Base-by-base conservation (phyloP, 2,888 invertebrate genomes). In the Chaetogeoica ovagalla region DNA sequence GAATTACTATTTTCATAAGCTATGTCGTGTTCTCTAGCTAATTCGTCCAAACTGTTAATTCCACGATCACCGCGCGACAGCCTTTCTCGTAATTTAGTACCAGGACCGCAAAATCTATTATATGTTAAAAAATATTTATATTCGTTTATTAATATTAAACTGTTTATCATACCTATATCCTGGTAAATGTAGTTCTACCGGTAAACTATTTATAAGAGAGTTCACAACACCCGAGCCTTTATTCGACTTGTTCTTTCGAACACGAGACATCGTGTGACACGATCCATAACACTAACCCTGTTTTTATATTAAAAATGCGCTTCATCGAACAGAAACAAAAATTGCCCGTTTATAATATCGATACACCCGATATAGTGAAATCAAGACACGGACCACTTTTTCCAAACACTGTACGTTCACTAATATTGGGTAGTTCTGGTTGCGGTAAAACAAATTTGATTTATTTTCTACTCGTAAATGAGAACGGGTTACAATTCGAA, bases 141-240 rank as follows among this genome's bases (percentile, higher is more conserved):
- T 13, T 17, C 19, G 19, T 55, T 11, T 5, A 55, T 17, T 55
- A 55, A 55, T 55, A 13, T 55, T 11, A 11, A 55, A 15, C 15
- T 17, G 5, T 55, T 11, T 55, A 15, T 15, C 19, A 55, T 55
- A 65, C 39, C 37, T 23, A 66, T 66, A 66, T 1, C 59, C 59
- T 55, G 71, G 71, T 71, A 57, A 57, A 71, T 71, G 30, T 37
- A 59, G 19, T 59, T 71, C 71, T 13, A 71, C 23, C 2, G 71
- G 71, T 6, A 23, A 23, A n/a, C 23, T n/a, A 17, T 71, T 59
- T 30, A 71, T 57, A 59, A 71, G 7, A 55, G 15, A 57, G 57
- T 71, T 71, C 8, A 21, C 19, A 17, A 71, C 3, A 1, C 71
- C 71, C 7, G 21, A 23, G 57, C 71, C 59, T 57, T 57, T 71